phyloP scores from a whole-genome alignment of 2,113 vertebrate genomes.

The Microtus pennsylvanicus region DNA sequence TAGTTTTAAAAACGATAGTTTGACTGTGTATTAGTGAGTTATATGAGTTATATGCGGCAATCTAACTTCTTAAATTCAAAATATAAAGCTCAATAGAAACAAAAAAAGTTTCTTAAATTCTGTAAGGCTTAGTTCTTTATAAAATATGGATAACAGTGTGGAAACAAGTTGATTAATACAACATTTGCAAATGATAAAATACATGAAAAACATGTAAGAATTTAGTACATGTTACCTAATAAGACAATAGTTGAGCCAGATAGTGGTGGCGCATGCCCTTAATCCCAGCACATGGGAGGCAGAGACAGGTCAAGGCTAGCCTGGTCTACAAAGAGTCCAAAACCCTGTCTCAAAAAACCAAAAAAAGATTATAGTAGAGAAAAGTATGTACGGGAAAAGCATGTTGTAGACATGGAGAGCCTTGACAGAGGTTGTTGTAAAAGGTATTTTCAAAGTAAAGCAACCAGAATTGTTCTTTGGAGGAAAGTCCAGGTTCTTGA shows the following conservation, averaged over 20 bases:
- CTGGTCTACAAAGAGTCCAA: not conserved
- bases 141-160: constrained; percentile 38
- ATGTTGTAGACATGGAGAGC: not conserved
- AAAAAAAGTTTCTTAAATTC: not conserved
- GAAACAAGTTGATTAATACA: constrained; percentile 45
- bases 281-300: not conserved
- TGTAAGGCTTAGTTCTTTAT: constrained; percentile 41
- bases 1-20: constrained; percentile 1
- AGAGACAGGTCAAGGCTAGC: not conserved
- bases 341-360: not conserved
- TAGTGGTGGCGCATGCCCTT: not conserved
- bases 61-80: not conserved
- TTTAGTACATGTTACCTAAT: constrained; percentile 18
- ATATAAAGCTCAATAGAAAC: too few relatives aligned
- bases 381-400: not conserved
- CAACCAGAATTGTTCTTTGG: not conserved
- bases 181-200: constrained; percentile 19
- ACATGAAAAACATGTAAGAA: not conserved
- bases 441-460: constrained; percentile 40
- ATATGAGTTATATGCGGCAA: not conserved
- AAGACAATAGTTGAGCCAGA: not conserved
- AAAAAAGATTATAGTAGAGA: constrained; percentile 9
- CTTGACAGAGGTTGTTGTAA: not conserved
- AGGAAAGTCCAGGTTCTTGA: constrained; percentile 1
- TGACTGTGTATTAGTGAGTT: not conserved